Conservation (phyloP, 92 coral and sea anemone genomes). For the Isaurus tuberculatus region DNA sequence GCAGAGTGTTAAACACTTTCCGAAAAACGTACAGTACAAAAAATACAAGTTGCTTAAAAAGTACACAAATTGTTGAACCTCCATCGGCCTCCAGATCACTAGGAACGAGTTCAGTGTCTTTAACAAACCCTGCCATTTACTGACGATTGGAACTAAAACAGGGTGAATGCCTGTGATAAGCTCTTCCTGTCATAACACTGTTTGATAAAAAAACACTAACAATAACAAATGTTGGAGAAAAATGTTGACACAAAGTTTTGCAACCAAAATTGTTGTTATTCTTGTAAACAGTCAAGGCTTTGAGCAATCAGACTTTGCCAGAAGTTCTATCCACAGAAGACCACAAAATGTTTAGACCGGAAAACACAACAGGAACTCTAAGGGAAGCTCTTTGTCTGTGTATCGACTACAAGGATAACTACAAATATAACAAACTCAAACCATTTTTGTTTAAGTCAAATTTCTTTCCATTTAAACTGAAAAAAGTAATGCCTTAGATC, state of each 20-base stretch:
- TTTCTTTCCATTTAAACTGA: too few relatives aligned
- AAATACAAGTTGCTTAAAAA: too few relatives aligned
- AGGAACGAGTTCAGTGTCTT: background rate
- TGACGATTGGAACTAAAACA: background rate
- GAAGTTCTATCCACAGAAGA: slow-evolving; percentile 10
- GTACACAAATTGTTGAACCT: background rate
- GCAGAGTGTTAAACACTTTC: too few relatives aligned
- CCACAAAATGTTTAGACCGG: slow-evolving; percentile 37
- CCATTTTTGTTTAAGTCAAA: background rate
- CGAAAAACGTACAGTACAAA: background rate
- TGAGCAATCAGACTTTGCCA: slow-evolving; percentile 11
- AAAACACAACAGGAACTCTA: background rate
- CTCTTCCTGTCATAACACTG: background rate
- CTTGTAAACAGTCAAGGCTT: slow-evolving; percentile 9
- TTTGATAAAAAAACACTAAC: background rate
- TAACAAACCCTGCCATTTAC: background rate
- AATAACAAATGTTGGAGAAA: background rate
- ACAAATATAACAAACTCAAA: background rate
- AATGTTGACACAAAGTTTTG: slow-evolving; percentile 35
- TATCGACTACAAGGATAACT: background rate
- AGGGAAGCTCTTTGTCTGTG: background rate
- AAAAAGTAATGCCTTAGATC: too few relatives aligned
- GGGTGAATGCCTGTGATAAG: background rate
- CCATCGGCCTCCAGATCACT: background rate
- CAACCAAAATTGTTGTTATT: slow-evolving; percentile 25